Conservation (phyloP, 2,113 vertebrate genomes). For the Antennarius striatus region DNA sequence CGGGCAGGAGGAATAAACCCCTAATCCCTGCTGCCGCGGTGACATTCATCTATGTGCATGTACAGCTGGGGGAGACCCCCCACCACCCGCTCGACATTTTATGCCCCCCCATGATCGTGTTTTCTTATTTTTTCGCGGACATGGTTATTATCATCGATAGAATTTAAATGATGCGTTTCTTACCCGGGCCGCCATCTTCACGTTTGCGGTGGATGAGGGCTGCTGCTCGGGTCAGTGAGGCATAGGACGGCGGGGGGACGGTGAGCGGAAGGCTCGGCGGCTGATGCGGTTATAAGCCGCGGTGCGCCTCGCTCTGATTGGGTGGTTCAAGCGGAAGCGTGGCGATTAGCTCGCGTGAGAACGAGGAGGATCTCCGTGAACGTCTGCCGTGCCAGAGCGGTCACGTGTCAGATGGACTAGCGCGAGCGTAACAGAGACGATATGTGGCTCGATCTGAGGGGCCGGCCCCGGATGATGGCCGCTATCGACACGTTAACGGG, state of each 20-base stretch:
- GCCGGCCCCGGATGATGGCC: too few relatives aligned
- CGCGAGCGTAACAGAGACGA: too few relatives aligned
- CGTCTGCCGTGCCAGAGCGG: background rate
- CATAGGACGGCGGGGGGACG: constrained; percentile 36
- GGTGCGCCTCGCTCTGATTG: constrained; percentile 58
- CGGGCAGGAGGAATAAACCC: background rate
- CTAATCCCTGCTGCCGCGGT: background rate
- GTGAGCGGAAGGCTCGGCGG: constrained; percentile 32
- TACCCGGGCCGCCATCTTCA: constrained; percentile 82
- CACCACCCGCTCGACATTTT: constrained; percentile 41
- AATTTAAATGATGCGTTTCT: constrained; percentile 21
- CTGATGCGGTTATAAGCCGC: constrained; percentile 57
- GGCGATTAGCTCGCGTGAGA: constrained; percentile 25
- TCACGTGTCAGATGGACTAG: constrained; percentile 31
- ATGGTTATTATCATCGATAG: fast-evolving
- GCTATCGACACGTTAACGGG: too few relatives aligned
- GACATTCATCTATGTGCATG: constrained; percentile 47
- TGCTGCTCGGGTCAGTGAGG: constrained; percentile 31
- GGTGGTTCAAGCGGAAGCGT: constrained; percentile 45
- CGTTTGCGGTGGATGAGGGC: constrained; percentile 46
- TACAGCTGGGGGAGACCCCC: background rate
- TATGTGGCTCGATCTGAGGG: too few relatives aligned
- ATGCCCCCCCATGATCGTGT: background rate
- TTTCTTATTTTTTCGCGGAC: background rate
- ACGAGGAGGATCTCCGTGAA: background rate